Conservation (phyloP, 2,888 invertebrate species). For the Yponomeuta plumbellus region DNA sequence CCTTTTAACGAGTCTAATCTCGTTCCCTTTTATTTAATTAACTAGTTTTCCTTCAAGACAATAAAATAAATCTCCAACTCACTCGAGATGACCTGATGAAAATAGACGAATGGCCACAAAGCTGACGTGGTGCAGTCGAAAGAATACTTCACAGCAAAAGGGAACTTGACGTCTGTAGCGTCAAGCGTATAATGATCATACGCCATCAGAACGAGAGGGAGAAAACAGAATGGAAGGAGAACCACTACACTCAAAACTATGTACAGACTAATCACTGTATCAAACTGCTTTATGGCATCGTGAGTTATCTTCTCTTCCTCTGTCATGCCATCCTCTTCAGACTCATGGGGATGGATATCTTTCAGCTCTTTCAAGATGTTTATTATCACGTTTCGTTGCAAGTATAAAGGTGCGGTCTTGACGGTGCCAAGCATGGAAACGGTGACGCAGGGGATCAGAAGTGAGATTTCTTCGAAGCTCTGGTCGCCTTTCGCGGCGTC, state of each 20-base stretch:
- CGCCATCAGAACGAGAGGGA: slow-evolving; percentile 39
- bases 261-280: slow-evolving; percentile 32
- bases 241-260: slow-evolving; percentile 31
- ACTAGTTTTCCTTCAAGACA: too few species aligned
- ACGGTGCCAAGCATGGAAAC: slow-evolving; percentile 41
- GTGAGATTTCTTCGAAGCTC: slow-evolving; percentile 42
- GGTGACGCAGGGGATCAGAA: slow-evolving; percentile 44
- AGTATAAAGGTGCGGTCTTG: slow-evolving; percentile 37
- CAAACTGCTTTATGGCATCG: slow-evolving; percentile 35
- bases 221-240: slow-evolving; percentile 35
- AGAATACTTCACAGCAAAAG: slow-evolving; percentile 45
- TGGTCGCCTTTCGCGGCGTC: slow-evolving; percentile 38
- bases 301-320: slow-evolving; percentile 28
- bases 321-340: slow-evolving; percentile 21
- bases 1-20: too few species aligned
- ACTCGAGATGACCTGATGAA: slow-evolving; percentile 50
- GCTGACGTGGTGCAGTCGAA: slow-evolving; percentile 36
- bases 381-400: slow-evolving; percentile 33
- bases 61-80: slow-evolving; percentile 27
- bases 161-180: slow-evolving; percentile 35
- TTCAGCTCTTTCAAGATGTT: slow-evolving; percentile 37
- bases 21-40: too few species aligned
- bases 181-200: slow-evolving; percentile 37
- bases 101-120: slow-evolving; percentile 42
- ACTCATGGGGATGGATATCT: slow-evolving; percentile 36